Evolutionary conservation across 2,113 vertebrate species (phyloP), one percentile per base, ranked within the genome.

Genomic region (Tonatia bakeri): DNA sequence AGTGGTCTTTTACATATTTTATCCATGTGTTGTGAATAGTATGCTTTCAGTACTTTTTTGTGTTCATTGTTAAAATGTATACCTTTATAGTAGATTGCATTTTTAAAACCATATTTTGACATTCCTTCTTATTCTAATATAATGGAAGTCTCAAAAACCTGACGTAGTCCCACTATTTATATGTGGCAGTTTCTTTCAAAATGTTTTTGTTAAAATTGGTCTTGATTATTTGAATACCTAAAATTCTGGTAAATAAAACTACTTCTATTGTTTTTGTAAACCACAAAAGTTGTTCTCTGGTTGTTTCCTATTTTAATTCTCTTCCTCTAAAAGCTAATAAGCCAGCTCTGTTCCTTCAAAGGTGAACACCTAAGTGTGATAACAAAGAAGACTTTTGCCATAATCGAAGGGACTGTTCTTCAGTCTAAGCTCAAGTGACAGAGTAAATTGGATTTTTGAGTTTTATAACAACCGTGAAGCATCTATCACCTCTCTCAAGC

Each of bases 351-450:
- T 12, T 87, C 38, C 40, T 83, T 86, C 38, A 91, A 54, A 85
- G 40, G n/a, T 82, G 19, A 77, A 94, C 59, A 52, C 10, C 8
- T 52, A 47, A 69, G 19, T 83, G 1, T 64, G 22, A 40, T 86
- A 76, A 95, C 28, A 67, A 82, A 87, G 67, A 83, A 89, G 4
- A 0, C 72, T 47, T 76, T 59, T 79, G 24, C 67, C 86, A 47
- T 33, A 43, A 31, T 82, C n/a, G 24, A 61, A 83, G 64, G 20
- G 43, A 77, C 17, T 3, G 17, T 33, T 85, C 77, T 91, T 91
- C 65, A 76, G 33, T 36, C 17, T 94, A 88, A 97, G 7, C n/a
- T 65, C 72, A 81, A 86, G 67, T 85, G 90, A 91, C 90, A 95
- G 38, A 77, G 81, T 85, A 80, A 64, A n/a, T 64, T 95, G 67